Percentiles rank a stretch among this genome's conserved stretches.
phyloP scores from a whole-genome alignment of 2,888 invertebrate genomes.

The Athalia cordata region DNA sequence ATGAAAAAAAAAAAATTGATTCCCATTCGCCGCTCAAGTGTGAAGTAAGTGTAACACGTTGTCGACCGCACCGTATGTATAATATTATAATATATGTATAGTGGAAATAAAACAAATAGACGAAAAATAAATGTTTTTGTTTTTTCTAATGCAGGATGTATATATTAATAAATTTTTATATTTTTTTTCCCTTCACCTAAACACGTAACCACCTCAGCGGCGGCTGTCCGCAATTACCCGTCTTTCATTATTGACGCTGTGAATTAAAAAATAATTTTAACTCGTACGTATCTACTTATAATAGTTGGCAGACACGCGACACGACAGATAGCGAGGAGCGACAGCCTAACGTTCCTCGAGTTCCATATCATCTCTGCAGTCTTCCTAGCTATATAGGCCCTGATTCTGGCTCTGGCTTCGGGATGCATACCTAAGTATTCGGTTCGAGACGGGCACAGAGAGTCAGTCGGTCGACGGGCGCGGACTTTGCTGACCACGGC shows the following conservation, averaged over 20 bases:
- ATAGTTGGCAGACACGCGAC: constrained; percentile 31
- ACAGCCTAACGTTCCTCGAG: constrained; percentile 20
- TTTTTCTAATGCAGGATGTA: too few species aligned
- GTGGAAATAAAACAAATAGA: too few species aligned
- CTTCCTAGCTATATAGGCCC: not conserved
- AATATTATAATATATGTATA: too few species aligned
- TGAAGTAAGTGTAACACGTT: too few species aligned
- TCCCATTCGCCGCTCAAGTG: not conserved
- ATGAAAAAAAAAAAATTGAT: not conserved
- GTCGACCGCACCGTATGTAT: too few species aligned
- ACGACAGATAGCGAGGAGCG: constrained; percentile 3
- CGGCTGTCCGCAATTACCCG: constrained; percentile 7
- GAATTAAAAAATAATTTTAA: constrained; percentile 20
- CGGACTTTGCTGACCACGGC: constrained; percentile 43
- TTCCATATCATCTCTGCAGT: constrained; percentile 18
- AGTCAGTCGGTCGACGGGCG: constrained; percentile 45
- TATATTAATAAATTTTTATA: too few species aligned
- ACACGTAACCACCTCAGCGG: constrained; percentile 13
- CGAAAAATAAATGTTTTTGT: too few species aligned
- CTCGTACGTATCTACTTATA: not conserved
- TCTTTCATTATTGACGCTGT: constrained; percentile 22
- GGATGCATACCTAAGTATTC: constrained; percentile 20
- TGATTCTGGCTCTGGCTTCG: constrained; percentile 1
- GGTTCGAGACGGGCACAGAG: constrained; percentile 38
- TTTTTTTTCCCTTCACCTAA: not conserved